Evolutionary conservation across 2,888 invertebrate species (phyloP).

Genomic region (Cataglyphis rosenhaueri): DNA sequence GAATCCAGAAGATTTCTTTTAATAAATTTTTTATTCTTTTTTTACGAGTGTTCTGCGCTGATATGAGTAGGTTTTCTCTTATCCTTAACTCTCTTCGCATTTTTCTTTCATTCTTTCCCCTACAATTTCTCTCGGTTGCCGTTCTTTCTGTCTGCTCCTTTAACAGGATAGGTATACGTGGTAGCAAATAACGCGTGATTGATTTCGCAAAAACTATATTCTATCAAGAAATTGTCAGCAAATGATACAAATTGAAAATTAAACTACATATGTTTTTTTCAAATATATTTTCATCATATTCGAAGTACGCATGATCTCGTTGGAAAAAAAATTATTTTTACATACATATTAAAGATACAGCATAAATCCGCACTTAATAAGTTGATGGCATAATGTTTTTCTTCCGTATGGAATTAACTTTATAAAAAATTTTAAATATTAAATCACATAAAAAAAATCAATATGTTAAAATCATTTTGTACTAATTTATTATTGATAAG

Average conservation of each 20-base stretch:
- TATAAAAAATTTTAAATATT: neutral
- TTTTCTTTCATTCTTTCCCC: conserved; percentile 38
- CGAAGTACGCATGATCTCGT: conserved; percentile 1
- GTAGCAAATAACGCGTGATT: conserved; percentile 82
- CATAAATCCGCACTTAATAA: neutral
- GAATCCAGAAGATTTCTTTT: conserved; percentile 46
- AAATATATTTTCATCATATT: conserved; percentile 44
- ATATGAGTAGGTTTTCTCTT: conserved; percentile 76
- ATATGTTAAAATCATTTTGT: neutral
- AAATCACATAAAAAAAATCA: neutral
- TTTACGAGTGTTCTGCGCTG: conserved; percentile 79
- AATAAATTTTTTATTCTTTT: conserved; percentile 73
- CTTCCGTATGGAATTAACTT: neutral
- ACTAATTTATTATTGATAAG: neutral
- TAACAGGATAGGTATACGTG: conserved; percentile 70
- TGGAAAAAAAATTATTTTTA: conserved; percentile 10
- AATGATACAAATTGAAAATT: conserved; percentile 81
- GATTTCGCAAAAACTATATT: conserved; percentile 80
- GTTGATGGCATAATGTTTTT: neutral
- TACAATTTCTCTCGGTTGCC: conserved; percentile 50
- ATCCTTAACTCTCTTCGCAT: conserved; percentile 39
- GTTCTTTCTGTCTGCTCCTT: conserved; percentile 70
- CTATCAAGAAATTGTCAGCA: conserved; percentile 62
- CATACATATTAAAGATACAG: neutral
- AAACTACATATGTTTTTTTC: conserved; percentile 79